Conservation (phyloP, 2,113 vertebrate species). For the Planiliza haematocheilus region DNA sequence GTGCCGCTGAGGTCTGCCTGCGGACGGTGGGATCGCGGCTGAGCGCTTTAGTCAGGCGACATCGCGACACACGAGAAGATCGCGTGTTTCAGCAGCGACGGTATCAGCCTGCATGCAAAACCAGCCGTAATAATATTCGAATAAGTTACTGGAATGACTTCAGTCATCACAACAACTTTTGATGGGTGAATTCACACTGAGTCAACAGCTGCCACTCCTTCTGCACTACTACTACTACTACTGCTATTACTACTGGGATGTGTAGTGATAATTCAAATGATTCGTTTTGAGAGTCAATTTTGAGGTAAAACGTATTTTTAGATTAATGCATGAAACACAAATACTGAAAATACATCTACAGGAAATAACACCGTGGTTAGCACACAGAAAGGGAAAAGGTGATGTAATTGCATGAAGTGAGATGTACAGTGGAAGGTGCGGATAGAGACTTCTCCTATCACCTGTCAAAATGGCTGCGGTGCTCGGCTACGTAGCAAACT, state of each 20-base stretch:
- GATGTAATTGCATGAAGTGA: not conserved
- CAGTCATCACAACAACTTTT: too few species aligned
- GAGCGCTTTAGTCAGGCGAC: not conserved
- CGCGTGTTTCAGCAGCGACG: not conserved
- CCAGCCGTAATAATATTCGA: not conserved
- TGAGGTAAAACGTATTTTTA: too few species aligned
- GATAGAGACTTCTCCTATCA: too few species aligned
- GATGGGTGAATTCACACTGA: too few species aligned
- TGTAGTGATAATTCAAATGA: too few species aligned
- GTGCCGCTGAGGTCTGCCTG: constrained; percentile 24
- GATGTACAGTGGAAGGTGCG: too few species aligned
- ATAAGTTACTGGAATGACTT: not conserved
- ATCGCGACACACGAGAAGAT: not conserved
- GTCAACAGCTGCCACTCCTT: too few species aligned
- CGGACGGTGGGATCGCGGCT: not conserved
- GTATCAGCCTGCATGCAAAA: not conserved
- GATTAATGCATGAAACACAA: not conserved
- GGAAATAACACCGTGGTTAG: not conserved
- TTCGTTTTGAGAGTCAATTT: too few species aligned
- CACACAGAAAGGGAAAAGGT: not conserved
- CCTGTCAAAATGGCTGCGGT: too few species aligned
- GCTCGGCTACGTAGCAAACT: too few species aligned
- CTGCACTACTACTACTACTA: too few species aligned
- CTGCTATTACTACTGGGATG: not conserved
- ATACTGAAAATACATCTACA: not conserved